Percentiles rank a stretch among this genome's conserved stretches.
These are phyloP conservation scores for Cetonia aurata DNA, from an alignment of 2,888 invertebrate species.

Conservation along the genomic window DNA sequence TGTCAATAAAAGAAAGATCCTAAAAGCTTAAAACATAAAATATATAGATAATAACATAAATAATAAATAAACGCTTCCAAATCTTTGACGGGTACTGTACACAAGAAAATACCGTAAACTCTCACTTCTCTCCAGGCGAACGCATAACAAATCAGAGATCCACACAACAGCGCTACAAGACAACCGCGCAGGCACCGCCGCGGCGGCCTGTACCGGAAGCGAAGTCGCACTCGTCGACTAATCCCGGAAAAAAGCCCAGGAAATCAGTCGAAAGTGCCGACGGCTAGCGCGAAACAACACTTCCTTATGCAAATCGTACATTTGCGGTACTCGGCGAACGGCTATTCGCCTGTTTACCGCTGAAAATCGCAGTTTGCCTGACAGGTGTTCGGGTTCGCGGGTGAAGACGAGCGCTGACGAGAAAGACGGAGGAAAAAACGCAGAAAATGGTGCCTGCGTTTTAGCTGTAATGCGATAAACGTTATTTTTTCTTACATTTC, in stretches of 20 bases:
- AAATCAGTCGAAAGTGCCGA: not conserved
- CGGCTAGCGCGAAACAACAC: not conserved
- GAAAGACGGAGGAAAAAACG: not conserved
- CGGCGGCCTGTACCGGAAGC: slow-evolving; percentile 44
- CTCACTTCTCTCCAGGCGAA: not conserved
- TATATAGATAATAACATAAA: too few species aligned
- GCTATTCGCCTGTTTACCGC: slow-evolving; percentile 5
- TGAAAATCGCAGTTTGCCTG: slow-evolving; percentile 22
- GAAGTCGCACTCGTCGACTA: slow-evolving; percentile 50
- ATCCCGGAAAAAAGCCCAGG: slow-evolving; percentile 43
- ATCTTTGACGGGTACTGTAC: too few species aligned
- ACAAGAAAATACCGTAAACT: not conserved
- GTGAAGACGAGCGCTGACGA: not conserved
- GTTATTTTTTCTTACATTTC: too few species aligned
- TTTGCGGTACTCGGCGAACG: slow-evolving; percentile 27
- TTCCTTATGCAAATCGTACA: slow-evolving; percentile 32
- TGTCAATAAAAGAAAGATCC: too few species aligned
- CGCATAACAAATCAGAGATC: slow-evolving; percentile 20
- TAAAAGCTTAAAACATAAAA: too few species aligned
- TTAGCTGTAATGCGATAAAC: too few species aligned
- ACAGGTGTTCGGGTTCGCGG: slow-evolving; percentile 24
- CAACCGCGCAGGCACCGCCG: slow-evolving; percentile 39
- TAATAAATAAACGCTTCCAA: not conserved
- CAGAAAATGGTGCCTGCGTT: too few species aligned
- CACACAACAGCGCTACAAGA: slow-evolving; percentile 34